These are phyloP conservation scores for Muscicapa comitata DNA, from an alignment of 2,797 vertebrate species.

Conservation along the genomic window DNA sequence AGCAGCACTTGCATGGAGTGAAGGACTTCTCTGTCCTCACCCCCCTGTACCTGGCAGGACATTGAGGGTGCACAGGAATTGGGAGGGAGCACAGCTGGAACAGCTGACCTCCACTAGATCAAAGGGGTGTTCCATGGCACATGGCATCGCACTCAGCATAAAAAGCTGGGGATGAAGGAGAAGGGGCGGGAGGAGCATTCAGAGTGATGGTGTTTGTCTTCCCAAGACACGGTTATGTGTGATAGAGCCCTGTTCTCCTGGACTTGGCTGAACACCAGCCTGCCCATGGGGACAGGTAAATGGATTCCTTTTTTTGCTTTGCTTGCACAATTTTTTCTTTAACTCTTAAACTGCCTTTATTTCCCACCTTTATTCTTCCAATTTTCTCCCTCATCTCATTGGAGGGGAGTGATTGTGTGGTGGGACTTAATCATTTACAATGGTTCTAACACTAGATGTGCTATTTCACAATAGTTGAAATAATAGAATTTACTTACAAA, in stretches of 20 bases:
- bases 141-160: too few species aligned
- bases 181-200: background rate
- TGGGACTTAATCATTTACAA: background rate
- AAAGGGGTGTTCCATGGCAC: background rate
- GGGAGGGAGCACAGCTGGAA: background rate
- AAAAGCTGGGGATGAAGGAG: background rate
- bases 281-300: background rate
- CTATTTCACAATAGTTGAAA: background rate
- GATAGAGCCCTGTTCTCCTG: background rate
- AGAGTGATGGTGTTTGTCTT: background rate
- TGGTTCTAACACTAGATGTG: background rate
- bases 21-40: background rate
- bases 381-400: background rate
- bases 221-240: rapidly evolving
- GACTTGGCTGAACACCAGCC: background rate
- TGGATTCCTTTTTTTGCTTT: background rate
- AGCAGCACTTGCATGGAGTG: background rate
- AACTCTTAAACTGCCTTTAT: background rate
- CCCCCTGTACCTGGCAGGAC: background rate
- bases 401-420: background rate
- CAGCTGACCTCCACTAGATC: background rate
- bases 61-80: background rate
- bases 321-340: background rate
- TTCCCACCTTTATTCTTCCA: background rate
- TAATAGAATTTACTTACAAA: background rate